Evolutionary conservation across 2,797 vertebrate genomes (phyloP).

Genomic region (Toxotes lorentzi): DNA sequence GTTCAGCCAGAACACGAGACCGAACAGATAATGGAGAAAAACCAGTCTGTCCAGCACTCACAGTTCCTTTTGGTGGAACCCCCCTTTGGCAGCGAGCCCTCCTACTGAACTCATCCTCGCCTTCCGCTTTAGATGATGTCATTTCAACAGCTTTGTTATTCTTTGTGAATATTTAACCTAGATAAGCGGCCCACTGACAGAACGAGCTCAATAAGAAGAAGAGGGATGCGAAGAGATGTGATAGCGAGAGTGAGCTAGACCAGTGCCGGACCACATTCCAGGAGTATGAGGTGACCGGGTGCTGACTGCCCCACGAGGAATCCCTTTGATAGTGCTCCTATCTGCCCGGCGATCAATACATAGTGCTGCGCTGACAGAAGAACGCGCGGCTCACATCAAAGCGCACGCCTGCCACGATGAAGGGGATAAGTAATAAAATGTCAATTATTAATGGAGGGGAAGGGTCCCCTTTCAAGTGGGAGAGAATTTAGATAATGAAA

Average conservation of each 20-base stretch:
- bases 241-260: conserved; percentile 45
- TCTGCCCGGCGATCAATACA: conserved; percentile 82
- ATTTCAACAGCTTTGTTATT: conserved; percentile 69
- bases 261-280: conserved; percentile 78
- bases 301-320: conserved; percentile 79
- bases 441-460: conserved; percentile 85
- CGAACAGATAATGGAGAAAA: conserved; percentile 41
- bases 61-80: conserved; percentile 38
- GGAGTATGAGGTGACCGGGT: conserved; percentile 80
- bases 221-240: conserved; percentile 43
- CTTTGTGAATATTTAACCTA: conserved; percentile 68
- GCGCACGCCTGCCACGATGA: conserved; percentile 57
- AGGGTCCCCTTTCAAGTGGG: conserved; percentile 83
- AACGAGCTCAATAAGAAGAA: conserved; percentile 26
- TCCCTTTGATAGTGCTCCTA: conserved; percentile 84
- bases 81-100: conserved; percentile 31
- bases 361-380: conserved; percentile 74
- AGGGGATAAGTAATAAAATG: conserved; percentile 77
- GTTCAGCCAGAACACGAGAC: conserved; percentile 55
- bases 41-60: conserved; percentile 15
- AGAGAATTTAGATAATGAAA: conserved; percentile 80
- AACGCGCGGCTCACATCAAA: conserved; percentile 82
- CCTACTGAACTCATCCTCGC: conserved; percentile 32
- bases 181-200: conserved; percentile 41
- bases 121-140: conserved; percentile 70